These are phyloP conservation scores for Limnephilus auricula DNA, from an alignment of 2,888 invertebrate genomes.

Conservation along the genomic window DNA sequence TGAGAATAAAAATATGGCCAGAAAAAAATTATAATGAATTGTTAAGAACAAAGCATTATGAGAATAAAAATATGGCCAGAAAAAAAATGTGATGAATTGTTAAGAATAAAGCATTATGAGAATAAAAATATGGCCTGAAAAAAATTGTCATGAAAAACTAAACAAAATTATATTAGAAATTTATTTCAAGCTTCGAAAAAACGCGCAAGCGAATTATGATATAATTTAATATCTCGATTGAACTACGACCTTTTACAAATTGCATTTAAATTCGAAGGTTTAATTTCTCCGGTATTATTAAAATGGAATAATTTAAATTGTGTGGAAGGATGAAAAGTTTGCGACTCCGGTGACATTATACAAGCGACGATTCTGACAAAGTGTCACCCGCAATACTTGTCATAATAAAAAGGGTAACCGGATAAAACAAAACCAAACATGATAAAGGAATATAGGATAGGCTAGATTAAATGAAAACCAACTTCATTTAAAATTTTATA, in stretches of 20 bases:
- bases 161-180: neutral
- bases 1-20: too few species aligned
- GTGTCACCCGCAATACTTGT: neutral
- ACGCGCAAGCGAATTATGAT: neutral
- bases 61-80: too few species aligned
- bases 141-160: too few species aligned
- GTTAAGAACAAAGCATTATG: too few species aligned
- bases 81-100: too few species aligned
- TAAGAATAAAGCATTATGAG: neutral
- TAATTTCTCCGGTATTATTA: neutral
- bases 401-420: neutral
- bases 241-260: neutral
- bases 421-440: too few species aligned
- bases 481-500: too few species aligned
- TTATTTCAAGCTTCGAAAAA: neutral
- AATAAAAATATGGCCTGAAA: too few species aligned
- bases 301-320: neutral
- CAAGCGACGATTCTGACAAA: neutral
- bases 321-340: neutral
- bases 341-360: neutral
- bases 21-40: too few species aligned
- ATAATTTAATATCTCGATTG: neutral
- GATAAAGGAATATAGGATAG: too few species aligned
- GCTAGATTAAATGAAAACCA: too few species aligned
- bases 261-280: neutral